These are phyloP conservation scores for Schizopygopsis pylzovi DNA, from an alignment of 2,797 vertebrate genomes.

Conservation along the genomic window DNA sequence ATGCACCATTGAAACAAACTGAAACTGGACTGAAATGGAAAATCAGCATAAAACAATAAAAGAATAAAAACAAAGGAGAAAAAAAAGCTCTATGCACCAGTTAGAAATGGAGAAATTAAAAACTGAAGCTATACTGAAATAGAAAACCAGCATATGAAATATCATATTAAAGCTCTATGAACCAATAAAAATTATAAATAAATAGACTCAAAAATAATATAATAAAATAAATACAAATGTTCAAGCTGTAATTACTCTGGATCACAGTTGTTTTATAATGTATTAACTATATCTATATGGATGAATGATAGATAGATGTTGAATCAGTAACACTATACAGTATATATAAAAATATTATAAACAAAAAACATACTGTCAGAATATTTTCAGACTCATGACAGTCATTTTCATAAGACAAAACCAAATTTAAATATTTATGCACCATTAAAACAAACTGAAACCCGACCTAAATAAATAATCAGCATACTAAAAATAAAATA, in stretches of 20 bases:
- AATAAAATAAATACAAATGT: too few species aligned
- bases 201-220: background rate
- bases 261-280: too few species aligned
- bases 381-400: too few species aligned
- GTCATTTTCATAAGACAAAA: too few species aligned
- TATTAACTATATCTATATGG: background rate
- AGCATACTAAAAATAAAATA: background rate
- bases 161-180: too few species aligned
- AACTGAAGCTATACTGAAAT: background rate
- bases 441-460: slow-evolving; percentile 1
- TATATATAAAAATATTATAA: too few species aligned
- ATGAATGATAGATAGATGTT: background rate
- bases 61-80: background rate
- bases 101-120: background rate
- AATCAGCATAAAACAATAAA: background rate
- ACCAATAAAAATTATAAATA: background rate
- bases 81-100: background rate
- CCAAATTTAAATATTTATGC: background rate
- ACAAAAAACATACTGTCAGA: too few species aligned
- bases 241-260: too few species aligned
- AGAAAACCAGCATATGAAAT: background rate
- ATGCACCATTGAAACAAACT: background rate
- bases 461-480: background rate
- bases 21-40: background rate
- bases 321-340: background rate